Evolutionary conservation across 2,888 invertebrate genomes (phyloP).

Genomic region (Ischnura elegans): DNA sequence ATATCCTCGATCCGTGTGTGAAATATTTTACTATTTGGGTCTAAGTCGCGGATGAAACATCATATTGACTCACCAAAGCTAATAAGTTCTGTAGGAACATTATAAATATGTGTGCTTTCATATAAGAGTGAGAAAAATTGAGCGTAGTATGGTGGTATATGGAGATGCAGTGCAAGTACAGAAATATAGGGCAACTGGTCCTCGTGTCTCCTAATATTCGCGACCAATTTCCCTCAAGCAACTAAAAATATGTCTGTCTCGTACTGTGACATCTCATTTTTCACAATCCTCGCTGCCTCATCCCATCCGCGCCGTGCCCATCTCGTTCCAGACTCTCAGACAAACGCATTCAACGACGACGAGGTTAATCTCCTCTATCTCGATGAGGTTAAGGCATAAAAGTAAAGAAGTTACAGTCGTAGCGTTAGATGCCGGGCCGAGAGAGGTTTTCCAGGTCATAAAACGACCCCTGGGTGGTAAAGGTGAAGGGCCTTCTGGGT

Average conservation of each 20-base stretch:
- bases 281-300: background rate
- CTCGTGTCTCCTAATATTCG: background rate
- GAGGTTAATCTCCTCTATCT: background rate
- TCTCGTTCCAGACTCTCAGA: background rate
- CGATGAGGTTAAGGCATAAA: slow-evolving; percentile 3
- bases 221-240: too few species aligned
- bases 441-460: background rate
- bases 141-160: background rate
- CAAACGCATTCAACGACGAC: background rate
- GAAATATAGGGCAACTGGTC: background rate
- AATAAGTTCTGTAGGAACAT: too few species aligned
- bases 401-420: background rate
- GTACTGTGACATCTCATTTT: background rate
- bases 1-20: too few species aligned
- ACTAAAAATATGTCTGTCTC: background rate
- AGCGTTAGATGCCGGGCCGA: background rate
- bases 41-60: too few species aligned
- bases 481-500: background rate
- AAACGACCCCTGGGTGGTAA: background rate
- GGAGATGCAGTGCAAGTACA: background rate
- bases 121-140: too few species aligned
- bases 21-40: too few species aligned
- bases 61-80: too few species aligned
- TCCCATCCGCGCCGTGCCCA: background rate
- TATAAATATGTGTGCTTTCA: too few species aligned